Conservation (phyloP, 2,888 invertebrate genomes). For the Muschampia staudingeri region DNA sequence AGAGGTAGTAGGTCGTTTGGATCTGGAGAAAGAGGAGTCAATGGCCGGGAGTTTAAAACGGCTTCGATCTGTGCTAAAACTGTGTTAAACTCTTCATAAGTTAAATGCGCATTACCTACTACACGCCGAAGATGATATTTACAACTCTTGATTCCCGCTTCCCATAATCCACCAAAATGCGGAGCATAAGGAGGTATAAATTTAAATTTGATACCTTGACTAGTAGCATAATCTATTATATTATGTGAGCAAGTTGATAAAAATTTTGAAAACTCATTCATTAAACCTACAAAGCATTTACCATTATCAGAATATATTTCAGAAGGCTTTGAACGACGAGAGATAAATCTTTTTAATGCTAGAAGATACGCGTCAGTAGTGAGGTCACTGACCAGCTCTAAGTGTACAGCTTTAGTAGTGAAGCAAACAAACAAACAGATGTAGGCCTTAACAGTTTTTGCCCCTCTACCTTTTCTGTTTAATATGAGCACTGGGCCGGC, state of each 20-base stretch:
- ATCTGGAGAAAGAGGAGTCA: slow-evolving; percentile 63
- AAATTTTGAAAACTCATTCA: slow-evolving; percentile 58
- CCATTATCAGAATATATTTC: slow-evolving; percentile 68
- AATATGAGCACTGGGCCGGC: slow-evolving; percentile 65
- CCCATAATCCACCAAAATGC: slow-evolving; percentile 49
- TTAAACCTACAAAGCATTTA: slow-evolving; percentile 59
- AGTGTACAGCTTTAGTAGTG: slow-evolving; percentile 62
- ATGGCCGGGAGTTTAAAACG: slow-evolving; percentile 67
- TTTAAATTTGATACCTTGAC: slow-evolving; percentile 51
- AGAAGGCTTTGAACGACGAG: slow-evolving; percentile 64
- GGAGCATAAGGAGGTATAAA: slow-evolving; percentile 59
- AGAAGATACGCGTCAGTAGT: slow-evolving; percentile 58
- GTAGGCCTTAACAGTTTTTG: slow-evolving; percentile 62
- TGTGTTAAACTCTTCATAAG: slow-evolving; percentile 56
- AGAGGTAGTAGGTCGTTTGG: slow-evolving; percentile 66
- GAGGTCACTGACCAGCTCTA: slow-evolving; percentile 63
- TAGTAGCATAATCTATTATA: slow-evolving; percentile 46
- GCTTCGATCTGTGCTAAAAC: slow-evolving; percentile 64
- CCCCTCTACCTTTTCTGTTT: slow-evolving; percentile 64
- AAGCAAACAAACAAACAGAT: slow-evolving; percentile 68
- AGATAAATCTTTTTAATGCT: slow-evolving; percentile 65
- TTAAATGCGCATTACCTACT: slow-evolving; percentile 37
- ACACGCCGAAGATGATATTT: slow-evolving; percentile 49
- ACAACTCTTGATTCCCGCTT: slow-evolving; percentile 24
- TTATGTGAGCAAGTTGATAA: slow-evolving; percentile 37